phyloP scores from a whole-genome alignment of 2,888 invertebrate species.

The Merodon equestris region DNA sequence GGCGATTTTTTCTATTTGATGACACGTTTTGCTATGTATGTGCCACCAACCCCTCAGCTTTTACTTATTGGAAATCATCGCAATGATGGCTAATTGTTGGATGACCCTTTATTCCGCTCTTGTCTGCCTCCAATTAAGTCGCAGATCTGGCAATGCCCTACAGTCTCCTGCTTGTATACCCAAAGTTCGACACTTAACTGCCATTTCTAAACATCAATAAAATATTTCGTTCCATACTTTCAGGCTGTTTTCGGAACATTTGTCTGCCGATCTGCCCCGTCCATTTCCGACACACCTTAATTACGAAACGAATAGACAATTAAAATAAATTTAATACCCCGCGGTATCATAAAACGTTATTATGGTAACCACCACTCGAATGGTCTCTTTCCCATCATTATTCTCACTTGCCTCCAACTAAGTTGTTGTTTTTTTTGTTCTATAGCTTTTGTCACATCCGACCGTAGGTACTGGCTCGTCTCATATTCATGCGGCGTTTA shows the following conservation, averaged over 20 bases:
- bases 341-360: slow-evolving; percentile 19
- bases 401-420: background rate
- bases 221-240: background rate
- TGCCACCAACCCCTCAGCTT: too few relatives aligned
- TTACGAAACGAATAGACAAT: slow-evolving; percentile 7
- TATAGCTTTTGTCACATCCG: background rate
- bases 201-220: too few relatives aligned
- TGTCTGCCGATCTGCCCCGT: too few relatives aligned
- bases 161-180: too few relatives aligned
- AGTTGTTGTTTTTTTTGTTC: background rate
- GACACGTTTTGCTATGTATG: too few relatives aligned
- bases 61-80: too few relatives aligned
- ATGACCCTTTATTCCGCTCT: too few relatives aligned
- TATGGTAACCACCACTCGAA: slow-evolving; percentile 28
- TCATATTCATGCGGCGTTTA: slow-evolving; percentile 31
- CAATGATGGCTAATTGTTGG: too few relatives aligned
- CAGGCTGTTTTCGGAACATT: slow-evolving; percentile 1
- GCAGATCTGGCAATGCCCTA: too few relatives aligned
- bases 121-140: too few relatives aligned
- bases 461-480: background rate
- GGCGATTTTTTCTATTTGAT: too few relatives aligned
- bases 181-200: too few relatives aligned
- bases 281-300: background rate
- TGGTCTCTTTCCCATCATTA: slow-evolving; percentile 9
- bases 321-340: slow-evolving; percentile 32